These are phyloP conservation scores for Anguilla obscura DNA, from an alignment of 2,797 vertebrate species.

Conservation along the genomic window DNA sequence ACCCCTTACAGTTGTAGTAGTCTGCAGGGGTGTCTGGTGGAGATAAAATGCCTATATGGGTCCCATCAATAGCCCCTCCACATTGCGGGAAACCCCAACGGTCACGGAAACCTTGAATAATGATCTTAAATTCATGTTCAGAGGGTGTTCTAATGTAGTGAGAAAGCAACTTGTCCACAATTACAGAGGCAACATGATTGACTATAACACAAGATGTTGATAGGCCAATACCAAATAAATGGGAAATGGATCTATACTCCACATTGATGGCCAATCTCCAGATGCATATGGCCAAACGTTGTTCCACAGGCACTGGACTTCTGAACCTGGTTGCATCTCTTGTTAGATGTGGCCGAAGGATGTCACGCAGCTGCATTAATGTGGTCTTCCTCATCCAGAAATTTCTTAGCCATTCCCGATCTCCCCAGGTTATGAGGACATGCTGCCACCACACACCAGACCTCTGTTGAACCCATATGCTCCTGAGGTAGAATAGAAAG, in stretches of 20 bases:
- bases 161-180: conserved; percentile 27
- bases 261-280: conserved; percentile 33
- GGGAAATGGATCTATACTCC: conserved; percentile 26
- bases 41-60: conserved; percentile 28
- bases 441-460: no score
- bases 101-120: conserved; percentile 37
- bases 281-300: background rate
- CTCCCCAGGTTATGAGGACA: no score
- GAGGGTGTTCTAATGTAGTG: conserved; percentile 28
- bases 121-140: conserved; percentile 26
- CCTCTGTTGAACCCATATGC: no score
- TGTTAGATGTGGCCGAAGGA: conserved; percentile 16
- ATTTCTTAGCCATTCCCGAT: no score
- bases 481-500: no score
- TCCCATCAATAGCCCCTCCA: conserved; percentile 36
- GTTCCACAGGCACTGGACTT: conserved; percentile 19
- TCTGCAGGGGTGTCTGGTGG: conserved; percentile 18
- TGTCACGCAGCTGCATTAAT: conserved; percentile 24
- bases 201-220: background rate
- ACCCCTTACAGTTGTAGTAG: conserved; percentile 24
- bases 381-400: conserved; percentile 27
- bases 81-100: conserved; percentile 29
- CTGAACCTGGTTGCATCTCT: conserved; percentile 17
- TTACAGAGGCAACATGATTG: conserved; percentile 20
- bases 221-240: conserved; percentile 36